Conservation (phyloP, 1,140 invertebrate species). For the Samia ricini region DNA sequence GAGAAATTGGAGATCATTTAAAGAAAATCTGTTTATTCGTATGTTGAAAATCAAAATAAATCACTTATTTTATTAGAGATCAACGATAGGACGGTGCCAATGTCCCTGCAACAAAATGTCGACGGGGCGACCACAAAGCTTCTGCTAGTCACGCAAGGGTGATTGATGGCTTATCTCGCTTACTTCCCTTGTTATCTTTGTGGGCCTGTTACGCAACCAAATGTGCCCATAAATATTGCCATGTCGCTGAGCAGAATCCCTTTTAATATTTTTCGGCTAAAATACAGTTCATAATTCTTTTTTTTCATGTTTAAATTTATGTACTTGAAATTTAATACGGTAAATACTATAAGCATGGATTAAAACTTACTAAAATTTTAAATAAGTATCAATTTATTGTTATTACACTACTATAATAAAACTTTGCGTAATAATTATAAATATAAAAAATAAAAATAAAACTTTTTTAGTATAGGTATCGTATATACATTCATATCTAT, state of each 20-base stretch:
- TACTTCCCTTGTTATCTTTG: constrained; percentile 5
- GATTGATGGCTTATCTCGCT: constrained; percentile 6
- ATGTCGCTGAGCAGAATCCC: constrained; percentile 3
- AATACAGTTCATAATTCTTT: neutral
- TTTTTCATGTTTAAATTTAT: neutral
- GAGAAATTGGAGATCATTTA: neutral
- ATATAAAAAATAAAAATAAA: too few relatives aligned
- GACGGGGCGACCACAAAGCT: neutral
- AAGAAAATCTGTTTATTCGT: neutral
- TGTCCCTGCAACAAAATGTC: constrained; percentile 5
- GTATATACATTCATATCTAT: too few relatives aligned
- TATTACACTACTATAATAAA: too few relatives aligned
- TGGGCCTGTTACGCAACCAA: constrained; percentile 5
- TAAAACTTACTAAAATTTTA: too few relatives aligned
- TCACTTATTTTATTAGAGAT: constrained; percentile 8
- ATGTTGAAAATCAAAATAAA: constrained; percentile 2
- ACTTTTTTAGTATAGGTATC: too few relatives aligned
- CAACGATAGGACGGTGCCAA: constrained; percentile 2
- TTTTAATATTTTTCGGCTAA: neutral
- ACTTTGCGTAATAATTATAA: too few relatives aligned
- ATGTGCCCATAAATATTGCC: constrained; percentile 6
- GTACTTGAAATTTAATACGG: too few relatives aligned
- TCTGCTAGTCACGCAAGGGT: constrained; percentile 6
- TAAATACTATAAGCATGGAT: too few relatives aligned
- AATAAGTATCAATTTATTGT: too few relatives aligned